phyloP scores from a whole-genome alignment of 1,140 invertebrate species.

The Formica selysi region DNA sequence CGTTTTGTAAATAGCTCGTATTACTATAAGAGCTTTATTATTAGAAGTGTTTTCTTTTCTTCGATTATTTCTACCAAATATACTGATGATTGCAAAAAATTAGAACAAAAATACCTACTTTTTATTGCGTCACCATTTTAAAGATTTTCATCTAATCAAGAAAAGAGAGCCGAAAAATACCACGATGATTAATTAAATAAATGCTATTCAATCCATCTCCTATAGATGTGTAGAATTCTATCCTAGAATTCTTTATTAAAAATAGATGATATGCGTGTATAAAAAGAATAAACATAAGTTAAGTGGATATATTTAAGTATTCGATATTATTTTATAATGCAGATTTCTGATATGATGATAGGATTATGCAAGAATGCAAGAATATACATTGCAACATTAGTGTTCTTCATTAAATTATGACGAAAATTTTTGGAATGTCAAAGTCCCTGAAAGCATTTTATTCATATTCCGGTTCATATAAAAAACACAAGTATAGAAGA shows the following conservation, averaged over 20 bases:
- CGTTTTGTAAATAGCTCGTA: not conserved
- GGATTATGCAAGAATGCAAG: not conserved
- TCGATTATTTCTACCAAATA: not conserved
- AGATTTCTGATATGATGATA: not conserved
- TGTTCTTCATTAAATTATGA: not conserved
- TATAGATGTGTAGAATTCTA: not conserved
- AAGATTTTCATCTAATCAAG: not conserved
- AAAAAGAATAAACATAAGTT: not conserved
- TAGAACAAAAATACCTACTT: not conserved
- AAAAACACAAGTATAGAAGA: not conserved
- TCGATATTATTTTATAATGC: not conserved
- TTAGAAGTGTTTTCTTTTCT: not conserved
- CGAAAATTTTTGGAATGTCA: not conserved
- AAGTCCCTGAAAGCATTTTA: constrained; percentile 2
- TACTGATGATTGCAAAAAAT: not conserved
- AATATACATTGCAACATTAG: not conserved
- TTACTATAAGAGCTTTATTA: not conserved
- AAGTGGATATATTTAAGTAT: not conserved
- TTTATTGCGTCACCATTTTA: not conserved
- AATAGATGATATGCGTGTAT: not conserved
- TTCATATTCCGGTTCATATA: not conserved
- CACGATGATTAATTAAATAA: not conserved
- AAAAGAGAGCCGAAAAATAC: not conserved
- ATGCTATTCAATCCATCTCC: not conserved
- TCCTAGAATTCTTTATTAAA: not conserved